Percentiles rank a stretch among this genome's conserved stretches.
Evolutionary conservation across 2,888 invertebrate species (phyloP).

Genomic region (Lordiphosa fenestrarum): DNA sequence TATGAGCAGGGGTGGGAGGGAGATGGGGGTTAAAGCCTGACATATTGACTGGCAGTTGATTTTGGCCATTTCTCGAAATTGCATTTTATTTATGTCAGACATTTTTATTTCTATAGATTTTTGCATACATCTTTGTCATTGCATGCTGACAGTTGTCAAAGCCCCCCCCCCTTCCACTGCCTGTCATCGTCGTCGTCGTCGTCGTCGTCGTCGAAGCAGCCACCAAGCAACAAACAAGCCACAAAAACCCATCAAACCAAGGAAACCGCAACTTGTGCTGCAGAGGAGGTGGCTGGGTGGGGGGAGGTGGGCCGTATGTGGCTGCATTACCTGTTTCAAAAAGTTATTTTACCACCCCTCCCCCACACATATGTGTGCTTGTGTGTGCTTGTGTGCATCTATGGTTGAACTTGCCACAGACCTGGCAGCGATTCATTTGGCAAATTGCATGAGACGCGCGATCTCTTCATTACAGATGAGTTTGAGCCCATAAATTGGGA

Average conservation of each 20-base stretch:
- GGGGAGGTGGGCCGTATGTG: too few relatives aligned
- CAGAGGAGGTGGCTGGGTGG: slow-evolving; percentile 13
- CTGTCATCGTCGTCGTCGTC: slow-evolving; percentile 14
- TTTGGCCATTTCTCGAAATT: slow-evolving; percentile 56
- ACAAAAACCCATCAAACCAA: slow-evolving; percentile 69
- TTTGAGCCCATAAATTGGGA: not conserved
- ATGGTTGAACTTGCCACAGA: slow-evolving; percentile 22
- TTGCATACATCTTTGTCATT: slow-evolving; percentile 65
- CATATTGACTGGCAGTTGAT: slow-evolving; percentile 69
- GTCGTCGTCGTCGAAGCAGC: slow-evolving; percentile 15
- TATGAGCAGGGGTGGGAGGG: not conserved
- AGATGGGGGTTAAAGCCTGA: slow-evolving; percentile 14
- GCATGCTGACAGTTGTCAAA: slow-evolving; percentile 55
- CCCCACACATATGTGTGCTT: not conserved
- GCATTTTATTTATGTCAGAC: slow-evolving; percentile 66
- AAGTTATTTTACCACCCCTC: slow-evolving; percentile 16
- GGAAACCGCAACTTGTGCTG: slow-evolving; percentile 55
- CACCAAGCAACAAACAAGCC: slow-evolving; percentile 65
- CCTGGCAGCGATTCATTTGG: slow-evolving; percentile 52
- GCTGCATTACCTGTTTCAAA: slow-evolving; percentile 34
- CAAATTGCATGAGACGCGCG: slow-evolving; percentile 49
- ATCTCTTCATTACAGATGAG: slow-evolving; percentile 46
- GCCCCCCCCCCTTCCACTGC: not conserved
- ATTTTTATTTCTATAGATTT: slow-evolving; percentile 69
- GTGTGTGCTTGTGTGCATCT: slow-evolving; percentile 10